Percentiles rank a stretch among this genome's conserved stretches.
Conservation (phyloP, 2,888 invertebrate species). For the Liopterus haemorrhoidalis region DNA sequence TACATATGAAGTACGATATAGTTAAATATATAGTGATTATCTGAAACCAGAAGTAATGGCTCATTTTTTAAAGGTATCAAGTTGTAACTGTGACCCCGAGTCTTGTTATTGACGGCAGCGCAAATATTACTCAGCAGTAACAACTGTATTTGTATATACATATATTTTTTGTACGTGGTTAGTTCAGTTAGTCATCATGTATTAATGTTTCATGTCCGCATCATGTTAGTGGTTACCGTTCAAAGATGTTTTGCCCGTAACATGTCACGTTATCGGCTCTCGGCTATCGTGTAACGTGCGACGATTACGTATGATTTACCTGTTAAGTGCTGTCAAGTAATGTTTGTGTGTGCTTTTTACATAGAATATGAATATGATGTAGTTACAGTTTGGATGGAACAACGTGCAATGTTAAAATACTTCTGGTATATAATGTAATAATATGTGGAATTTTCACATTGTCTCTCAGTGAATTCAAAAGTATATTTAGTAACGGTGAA, state of each 20-base stretch:
- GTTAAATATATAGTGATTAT: slow-evolving; percentile 38
- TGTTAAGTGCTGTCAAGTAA: too few species aligned
- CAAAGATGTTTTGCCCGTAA: too few species aligned
- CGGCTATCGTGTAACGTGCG: neutral
- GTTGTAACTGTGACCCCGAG: too few species aligned
- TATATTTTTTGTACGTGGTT: too few species aligned
- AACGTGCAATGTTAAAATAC: slow-evolving; percentile 13
- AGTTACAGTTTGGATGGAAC: neutral
- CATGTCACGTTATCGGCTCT: too few species aligned
- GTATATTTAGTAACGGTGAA: slow-evolving; percentile 23
- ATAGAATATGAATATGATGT: neutral
- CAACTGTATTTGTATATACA: too few species aligned
- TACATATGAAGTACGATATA: slow-evolving; percentile 38
- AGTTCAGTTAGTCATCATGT: too few species aligned
- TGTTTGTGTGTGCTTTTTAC: neutral
- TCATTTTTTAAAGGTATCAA: slow-evolving; percentile 6
- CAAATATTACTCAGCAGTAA: too few species aligned
- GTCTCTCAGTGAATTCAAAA: slow-evolving; percentile 19
- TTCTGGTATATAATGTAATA: slow-evolving; percentile 21
- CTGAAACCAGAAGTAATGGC: slow-evolving; percentile 14
- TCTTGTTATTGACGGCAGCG: too few species aligned
- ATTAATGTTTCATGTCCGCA: too few species aligned
- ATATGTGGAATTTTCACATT: slow-evolving; percentile 20
- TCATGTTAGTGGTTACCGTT: too few species aligned
- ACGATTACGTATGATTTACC: slow-evolving; percentile 1